Evolutionary conservation across 2,888 invertebrate genomes (phyloP).

Genomic region (Anorthoa munda): DNA sequence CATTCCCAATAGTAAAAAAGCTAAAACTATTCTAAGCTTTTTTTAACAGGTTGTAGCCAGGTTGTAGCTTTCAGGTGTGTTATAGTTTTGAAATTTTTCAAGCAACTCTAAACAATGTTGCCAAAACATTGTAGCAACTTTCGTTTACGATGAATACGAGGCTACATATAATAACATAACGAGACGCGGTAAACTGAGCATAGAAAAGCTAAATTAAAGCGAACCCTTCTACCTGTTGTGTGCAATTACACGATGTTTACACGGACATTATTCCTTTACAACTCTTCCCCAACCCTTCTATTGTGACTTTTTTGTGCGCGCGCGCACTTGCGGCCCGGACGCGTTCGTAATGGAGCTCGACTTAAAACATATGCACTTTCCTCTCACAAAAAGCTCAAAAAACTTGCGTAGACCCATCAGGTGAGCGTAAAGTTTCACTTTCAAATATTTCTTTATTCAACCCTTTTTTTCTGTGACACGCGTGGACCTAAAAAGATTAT

Average conservation of each 20-base stretch:
- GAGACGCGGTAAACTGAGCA: slow-evolving; percentile 51
- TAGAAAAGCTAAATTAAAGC: slow-evolving; percentile 73
- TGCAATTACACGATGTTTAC: slow-evolving; percentile 90
- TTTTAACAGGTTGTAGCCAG: too few relatives aligned
- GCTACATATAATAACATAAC: slow-evolving; percentile 28
- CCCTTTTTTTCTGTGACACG: slow-evolving; percentile 76
- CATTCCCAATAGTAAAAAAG: too few relatives aligned
- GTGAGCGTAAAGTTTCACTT: slow-evolving; percentile 82
- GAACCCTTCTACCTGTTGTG: slow-evolving; percentile 85
- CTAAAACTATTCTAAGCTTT: too few relatives aligned
- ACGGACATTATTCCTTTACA: slow-evolving; percentile 87
- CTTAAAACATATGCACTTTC: slow-evolving; percentile 66
- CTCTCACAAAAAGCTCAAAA: slow-evolving; percentile 59
- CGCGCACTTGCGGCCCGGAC: slow-evolving; percentile 84
- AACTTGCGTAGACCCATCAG: slow-evolving; percentile 66
- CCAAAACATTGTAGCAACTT: not conserved
- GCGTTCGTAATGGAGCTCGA: slow-evolving; percentile 76
- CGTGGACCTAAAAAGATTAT: slow-evolving; percentile 68
- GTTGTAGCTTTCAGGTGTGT: too few relatives aligned
- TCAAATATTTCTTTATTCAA: slow-evolving; percentile 76
- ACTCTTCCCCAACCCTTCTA: slow-evolving; percentile 87
- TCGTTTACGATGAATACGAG: not conserved
- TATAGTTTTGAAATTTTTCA: too few relatives aligned
- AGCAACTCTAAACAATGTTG: not conserved
- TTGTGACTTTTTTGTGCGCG: slow-evolving; percentile 82